Evolutionary conservation across 2,113 vertebrate species (phyloP).

Genomic region (Corvus hawaiiensis): DNA sequence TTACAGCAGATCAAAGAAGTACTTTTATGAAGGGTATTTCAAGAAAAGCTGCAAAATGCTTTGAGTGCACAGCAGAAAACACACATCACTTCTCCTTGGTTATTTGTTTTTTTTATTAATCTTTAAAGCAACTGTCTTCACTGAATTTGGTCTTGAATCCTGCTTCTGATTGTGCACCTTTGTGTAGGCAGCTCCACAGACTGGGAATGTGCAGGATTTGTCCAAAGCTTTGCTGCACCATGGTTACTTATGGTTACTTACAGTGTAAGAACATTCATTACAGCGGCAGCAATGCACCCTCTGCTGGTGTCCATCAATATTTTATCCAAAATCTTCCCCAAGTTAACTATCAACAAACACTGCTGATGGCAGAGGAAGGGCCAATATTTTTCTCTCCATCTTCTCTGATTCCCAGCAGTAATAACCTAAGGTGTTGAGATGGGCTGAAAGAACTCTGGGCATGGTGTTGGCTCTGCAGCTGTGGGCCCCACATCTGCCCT

Average conservation of each 20-base stretch:
- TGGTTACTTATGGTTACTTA: background rate
- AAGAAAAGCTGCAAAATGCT: conserved; percentile 43
- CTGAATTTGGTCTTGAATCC: background rate
- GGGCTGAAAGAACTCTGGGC: background rate
- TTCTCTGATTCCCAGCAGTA: background rate
- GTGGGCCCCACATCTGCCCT: too few relatives aligned
- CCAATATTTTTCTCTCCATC: background rate
- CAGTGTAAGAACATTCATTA: background rate
- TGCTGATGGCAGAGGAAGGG: background rate
- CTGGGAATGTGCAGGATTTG: background rate
- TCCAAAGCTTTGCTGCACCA: background rate
- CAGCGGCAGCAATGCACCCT: conserved; percentile 61
- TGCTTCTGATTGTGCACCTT: background rate
- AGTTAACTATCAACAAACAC: background rate
- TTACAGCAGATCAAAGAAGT: conserved; percentile 7
- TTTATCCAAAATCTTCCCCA: background rate
- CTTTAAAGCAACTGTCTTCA: background rate
- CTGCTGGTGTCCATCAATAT: conserved; percentile 47
- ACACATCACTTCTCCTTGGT: background rate
- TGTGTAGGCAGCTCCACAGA: background rate
- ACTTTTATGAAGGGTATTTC: background rate
- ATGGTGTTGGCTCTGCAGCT: background rate
- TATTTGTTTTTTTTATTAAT: background rate
- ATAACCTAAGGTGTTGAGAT: background rate
- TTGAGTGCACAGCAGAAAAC: background rate